Percentiles rank a stretch among this genome's conserved stretches.
phyloP scores from a whole-genome alignment of 2,113 vertebrate species.

The Micromys minutus region DNA sequence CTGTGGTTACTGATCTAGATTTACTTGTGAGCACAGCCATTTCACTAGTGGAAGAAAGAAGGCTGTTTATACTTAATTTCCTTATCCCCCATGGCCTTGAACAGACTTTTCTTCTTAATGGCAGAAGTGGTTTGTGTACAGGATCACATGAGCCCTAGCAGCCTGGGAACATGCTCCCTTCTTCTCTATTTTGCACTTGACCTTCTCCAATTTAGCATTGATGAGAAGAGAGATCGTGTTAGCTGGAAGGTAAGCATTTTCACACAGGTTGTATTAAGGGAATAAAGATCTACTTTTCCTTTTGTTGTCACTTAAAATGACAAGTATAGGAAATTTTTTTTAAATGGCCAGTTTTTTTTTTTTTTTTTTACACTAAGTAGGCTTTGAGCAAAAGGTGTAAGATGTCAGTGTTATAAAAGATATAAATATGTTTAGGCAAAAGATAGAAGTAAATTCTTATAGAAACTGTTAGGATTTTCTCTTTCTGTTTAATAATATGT shows the following conservation, averaged over 20 bases:
- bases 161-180: not conserved
- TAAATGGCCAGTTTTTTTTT: slow-evolving; percentile 72
- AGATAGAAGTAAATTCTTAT: slow-evolving; percentile 78
- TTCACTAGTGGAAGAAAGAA: not conserved
- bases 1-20: slow-evolving; percentile 38
- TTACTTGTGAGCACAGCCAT: slow-evolving; percentile 38
- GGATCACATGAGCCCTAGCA: slow-evolving; percentile 40
- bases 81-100: slow-evolving; percentile 14
- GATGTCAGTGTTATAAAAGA: slow-evolving; percentile 83
- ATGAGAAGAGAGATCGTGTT: slow-evolving; percentile 51
- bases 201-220: slow-evolving; percentile 64
- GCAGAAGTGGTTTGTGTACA: slow-evolving; percentile 36
- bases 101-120: slow-evolving; percentile 51
- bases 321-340: slow-evolving; percentile 79
- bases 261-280: slow-evolving; percentile 67
- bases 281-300: slow-evolving; percentile 80
- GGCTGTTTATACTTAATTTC: not conserved
- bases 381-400: slow-evolving; percentile 80
- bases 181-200: slow-evolving; percentile 12
- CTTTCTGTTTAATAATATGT: slow-evolving; percentile 84
- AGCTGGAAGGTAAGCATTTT: slow-evolving; percentile 73
- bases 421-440: slow-evolving; percentile 83
- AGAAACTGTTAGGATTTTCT: slow-evolving; percentile 77
- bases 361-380: slow-evolving; percentile 81
- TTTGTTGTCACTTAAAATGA: slow-evolving; percentile 84